Conservation (phyloP, 2,888 invertebrate genomes). For the Agonopterix heracliana region DNA sequence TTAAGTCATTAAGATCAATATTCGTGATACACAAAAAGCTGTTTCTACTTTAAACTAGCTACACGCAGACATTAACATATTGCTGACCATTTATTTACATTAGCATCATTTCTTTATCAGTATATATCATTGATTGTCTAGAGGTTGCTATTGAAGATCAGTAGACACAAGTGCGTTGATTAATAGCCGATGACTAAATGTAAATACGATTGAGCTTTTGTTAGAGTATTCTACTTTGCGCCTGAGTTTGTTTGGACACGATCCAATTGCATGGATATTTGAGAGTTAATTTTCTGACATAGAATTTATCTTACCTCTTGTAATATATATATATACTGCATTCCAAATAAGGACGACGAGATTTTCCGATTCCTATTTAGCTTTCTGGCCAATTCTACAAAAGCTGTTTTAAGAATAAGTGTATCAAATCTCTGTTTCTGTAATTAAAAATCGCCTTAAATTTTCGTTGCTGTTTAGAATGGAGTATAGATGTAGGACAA, state of each 20-base stretch:
- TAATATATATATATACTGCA: no score
- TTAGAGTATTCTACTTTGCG: slow-evolving; percentile 26
- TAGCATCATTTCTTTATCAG: slow-evolving; percentile 72
- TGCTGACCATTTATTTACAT: slow-evolving; percentile 72
- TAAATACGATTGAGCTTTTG: slow-evolving; percentile 65
- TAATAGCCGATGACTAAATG: slow-evolving; percentile 60
- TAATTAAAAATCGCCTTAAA: no score
- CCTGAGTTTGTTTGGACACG: slow-evolving; percentile 35
- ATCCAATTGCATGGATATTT: slow-evolving; percentile 21
- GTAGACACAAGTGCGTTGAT: slow-evolving; percentile 45
- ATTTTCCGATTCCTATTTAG: no score
- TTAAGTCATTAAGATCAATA: no score
- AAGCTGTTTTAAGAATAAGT: no score
- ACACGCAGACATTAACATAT: slow-evolving; percentile 59
- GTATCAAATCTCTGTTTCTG: no score
- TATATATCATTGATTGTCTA: slow-evolving; percentile 65
- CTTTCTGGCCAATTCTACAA: no score
- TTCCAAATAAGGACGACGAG: no score
- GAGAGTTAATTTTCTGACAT: slow-evolving; percentile 25
- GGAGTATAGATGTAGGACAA: no score
- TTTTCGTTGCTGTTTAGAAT: no score
- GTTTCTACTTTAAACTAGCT: slow-evolving; percentile 28
- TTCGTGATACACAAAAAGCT: slow-evolving; percentile 13
- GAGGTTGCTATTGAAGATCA: slow-evolving; percentile 47
- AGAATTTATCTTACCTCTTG: slow-evolving; percentile 11